These are phyloP conservation scores for Colaptes auratus DNA, from an alignment of 2,113 vertebrate genomes.

Conservation along the genomic window DNA sequence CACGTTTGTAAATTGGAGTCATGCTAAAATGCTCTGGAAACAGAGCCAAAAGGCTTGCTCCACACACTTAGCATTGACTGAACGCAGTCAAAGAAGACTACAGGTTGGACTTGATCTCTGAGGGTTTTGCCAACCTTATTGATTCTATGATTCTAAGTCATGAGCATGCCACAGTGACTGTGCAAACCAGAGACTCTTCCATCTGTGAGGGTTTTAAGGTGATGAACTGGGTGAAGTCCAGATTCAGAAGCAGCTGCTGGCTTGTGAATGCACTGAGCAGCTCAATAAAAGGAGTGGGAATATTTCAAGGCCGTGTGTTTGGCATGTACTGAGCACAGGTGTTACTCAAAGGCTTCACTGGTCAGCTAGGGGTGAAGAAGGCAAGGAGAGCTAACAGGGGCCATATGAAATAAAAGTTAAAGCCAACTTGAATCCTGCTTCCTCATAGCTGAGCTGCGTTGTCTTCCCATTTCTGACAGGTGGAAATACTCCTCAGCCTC, in stretches of 20 bases:
- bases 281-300: not conserved
- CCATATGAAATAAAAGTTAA: not conserved
- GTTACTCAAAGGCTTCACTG: not conserved
- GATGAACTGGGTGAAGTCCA: not conserved
- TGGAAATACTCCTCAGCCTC: conserved; percentile 46
- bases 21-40: not conserved
- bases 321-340: fast-evolving
- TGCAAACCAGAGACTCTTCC: not conserved
- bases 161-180: not conserved
- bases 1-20: not conserved
- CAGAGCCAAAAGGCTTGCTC: not conserved
- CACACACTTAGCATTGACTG: not conserved
- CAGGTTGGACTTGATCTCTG: too few relatives aligned
- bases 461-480: conserved; percentile 29
- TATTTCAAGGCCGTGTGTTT: not conserved
- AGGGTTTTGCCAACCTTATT: too few relatives aligned
- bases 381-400: not conserved
- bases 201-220: not conserved
- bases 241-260: not conserved
- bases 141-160: too few relatives aligned
- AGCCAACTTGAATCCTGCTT: not conserved
- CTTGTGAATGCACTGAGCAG: not conserved
- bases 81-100: not conserved
- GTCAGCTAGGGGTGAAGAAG: not conserved
- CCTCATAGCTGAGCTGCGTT: not conserved